These are phyloP conservation scores for Seira ritae DNA, from an alignment of 2,888 invertebrate species.

Conservation along the genomic window DNA sequence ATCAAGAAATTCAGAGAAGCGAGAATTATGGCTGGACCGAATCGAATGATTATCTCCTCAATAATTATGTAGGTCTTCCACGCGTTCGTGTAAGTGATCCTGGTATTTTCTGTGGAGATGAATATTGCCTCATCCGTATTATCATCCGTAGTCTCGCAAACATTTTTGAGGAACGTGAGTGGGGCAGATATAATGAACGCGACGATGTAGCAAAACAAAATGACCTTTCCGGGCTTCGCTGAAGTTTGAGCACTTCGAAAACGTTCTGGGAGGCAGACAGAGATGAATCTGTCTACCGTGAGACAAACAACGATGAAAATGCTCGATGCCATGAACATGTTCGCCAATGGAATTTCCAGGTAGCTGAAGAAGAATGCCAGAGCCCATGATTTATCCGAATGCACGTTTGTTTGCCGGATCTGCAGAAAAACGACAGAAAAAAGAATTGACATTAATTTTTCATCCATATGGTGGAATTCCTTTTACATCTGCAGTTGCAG, in stretches of 20 bases:
- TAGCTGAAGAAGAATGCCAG: conserved; percentile 76
- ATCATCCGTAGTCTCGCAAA: conserved; percentile 65
- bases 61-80: conserved; percentile 76
- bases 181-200: conserved; percentile 76
- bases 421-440: conserved; percentile 58
- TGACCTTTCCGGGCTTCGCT: conserved; percentile 75
- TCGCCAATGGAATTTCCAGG: conserved; percentile 77
- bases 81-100: conserved; percentile 72
- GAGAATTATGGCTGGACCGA: conserved; percentile 77
- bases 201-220: conserved; percentile 75
- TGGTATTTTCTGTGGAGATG: conserved; percentile 74
- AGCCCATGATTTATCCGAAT: conserved; percentile 70
- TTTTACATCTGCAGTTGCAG: not conserved
- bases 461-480: not conserved
- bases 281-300: conserved; percentile 77
- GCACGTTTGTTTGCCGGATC: conserved; percentile 72
- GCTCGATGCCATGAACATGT: conserved; percentile 77
- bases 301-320: conserved; percentile 78
- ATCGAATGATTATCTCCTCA: conserved; percentile 76
- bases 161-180: conserved; percentile 75
- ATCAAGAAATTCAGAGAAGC: conserved; percentile 77
- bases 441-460: not conserved
- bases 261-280: conserved; percentile 76
- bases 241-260: conserved; percentile 75
- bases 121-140: conserved; percentile 51